These are phyloP conservation scores for Semaprochilodus insignis DNA, from an alignment of 2,797 vertebrate species.

Conservation along the genomic window DNA sequence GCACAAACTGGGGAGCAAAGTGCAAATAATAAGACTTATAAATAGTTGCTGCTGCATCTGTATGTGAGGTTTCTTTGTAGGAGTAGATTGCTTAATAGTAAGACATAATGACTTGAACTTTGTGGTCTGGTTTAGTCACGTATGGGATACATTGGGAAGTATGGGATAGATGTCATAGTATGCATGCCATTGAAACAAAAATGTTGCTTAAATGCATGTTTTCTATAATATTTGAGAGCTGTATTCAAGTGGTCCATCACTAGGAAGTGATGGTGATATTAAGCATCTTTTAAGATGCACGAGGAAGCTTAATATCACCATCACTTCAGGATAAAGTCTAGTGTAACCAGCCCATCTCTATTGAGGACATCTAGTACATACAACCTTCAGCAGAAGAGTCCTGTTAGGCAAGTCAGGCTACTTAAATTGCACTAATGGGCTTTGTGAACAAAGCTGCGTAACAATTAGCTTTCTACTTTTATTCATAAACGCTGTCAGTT, in stretches of 20 bases:
- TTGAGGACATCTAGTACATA: neutral
- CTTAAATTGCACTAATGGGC: constrained; percentile 3
- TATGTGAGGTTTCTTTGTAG: constrained; percentile 17
- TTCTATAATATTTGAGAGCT: neutral
- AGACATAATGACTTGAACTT: constrained; percentile 8
- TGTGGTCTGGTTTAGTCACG: neutral
- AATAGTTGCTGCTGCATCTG: constrained; percentile 40
- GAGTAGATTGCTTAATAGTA: constrained; percentile 21
- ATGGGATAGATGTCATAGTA: neutral
- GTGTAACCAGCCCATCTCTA: neutral
- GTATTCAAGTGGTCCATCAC: neutral
- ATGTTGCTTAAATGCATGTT: neutral
- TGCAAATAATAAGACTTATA: constrained; percentile 29
- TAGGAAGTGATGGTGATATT: too few relatives aligned
- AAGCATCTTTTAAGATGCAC: too few relatives aligned
- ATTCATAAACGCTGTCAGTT: neutral
- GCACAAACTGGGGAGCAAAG: constrained; percentile 23
- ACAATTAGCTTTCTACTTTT: constrained; percentile 25
- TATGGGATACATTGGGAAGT: neutral
- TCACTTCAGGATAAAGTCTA: neutral
- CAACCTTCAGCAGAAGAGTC: neutral
- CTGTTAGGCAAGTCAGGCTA: neutral
- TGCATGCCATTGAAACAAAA: neutral
- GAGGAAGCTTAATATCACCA: too few relatives aligned
- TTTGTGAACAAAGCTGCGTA: constrained; percentile 54